Percentiles rank a stretch among this genome's conserved stretches.
phyloP scores from a whole-genome alignment of 2,888 invertebrate species.

The Scaptomyza caliginosa region DNA sequence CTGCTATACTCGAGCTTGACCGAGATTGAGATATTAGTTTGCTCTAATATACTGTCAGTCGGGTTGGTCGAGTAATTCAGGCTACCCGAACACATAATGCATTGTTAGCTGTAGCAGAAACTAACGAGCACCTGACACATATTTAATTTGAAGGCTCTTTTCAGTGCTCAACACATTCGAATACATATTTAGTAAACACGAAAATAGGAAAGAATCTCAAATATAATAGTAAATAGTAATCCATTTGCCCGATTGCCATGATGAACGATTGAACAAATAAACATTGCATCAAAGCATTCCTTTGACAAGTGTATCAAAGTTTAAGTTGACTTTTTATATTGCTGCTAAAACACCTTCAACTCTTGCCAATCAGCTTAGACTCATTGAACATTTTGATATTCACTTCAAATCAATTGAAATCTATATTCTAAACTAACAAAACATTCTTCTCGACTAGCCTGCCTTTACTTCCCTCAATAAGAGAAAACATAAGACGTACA shows the following conservation, averaged over 20 bases:
- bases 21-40: conserved; percentile 24
- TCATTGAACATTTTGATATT: conserved; percentile 1
- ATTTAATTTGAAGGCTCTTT: conserved; percentile 8
- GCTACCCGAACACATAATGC: neutral
- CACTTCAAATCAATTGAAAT: neutral
- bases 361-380: neutral
- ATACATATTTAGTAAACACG: neutral
- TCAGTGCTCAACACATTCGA: neutral
- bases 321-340: no score
- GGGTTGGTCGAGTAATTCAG: neutral
- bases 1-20: conserved; percentile 2
- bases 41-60: neutral
- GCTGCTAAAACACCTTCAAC: neutral
- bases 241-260: neutral
- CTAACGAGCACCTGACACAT: conserved; percentile 21
- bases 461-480: conserved; percentile 9
- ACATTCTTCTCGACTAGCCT: conserved; percentile 18
- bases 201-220: neutral
- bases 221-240: neutral
- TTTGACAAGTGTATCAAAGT: neutral
- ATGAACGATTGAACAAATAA: neutral
- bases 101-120: conserved; percentile 4
- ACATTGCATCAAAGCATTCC: neutral
- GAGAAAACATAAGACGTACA: neutral
- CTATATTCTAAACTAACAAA: neutral